Conservation (phyloP, 23 tunicate genomes). For the Ascidia mentula region DNA sequence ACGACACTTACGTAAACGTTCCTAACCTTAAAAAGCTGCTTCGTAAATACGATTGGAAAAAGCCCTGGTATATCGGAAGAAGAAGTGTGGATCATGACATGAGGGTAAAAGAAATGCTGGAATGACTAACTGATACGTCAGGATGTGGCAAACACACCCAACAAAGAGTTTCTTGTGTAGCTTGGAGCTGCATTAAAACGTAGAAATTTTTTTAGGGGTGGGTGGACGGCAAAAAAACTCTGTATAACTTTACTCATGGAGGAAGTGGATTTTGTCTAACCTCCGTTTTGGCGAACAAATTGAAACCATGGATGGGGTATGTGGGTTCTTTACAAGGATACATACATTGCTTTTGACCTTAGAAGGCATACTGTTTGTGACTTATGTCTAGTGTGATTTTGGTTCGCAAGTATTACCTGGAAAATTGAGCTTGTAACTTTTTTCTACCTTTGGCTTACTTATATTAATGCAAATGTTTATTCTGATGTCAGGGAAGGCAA, state of each 20-base stretch:
- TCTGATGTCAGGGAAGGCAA: neutral
- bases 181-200: no score
- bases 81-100: neutral
- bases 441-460: no score
- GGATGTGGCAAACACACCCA: no score
- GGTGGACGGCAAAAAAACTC: neutral
- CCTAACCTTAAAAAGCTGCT: neutral
- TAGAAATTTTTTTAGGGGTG: neutral
- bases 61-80: conserved; percentile 14
- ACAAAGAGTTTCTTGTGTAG: no score
- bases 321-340: no score
- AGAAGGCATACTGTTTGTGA: no score
- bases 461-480: no score
- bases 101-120: neutral
- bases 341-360: no score
- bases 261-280: conserved; percentile 14
- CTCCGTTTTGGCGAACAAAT: neutral
- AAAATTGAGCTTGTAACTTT: no score
- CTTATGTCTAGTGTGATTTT: no score
- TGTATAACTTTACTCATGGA: neutral
- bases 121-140: no score
- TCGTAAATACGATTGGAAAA: conserved; percentile 7
- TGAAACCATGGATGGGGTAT: conserved; percentile 1
- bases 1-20: conserved; percentile 25
- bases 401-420: no score